A percentile compares a stretch with the other conserved stretches of the same genome.
phyloP scores from a whole-genome alignment of 1,140 invertebrate species.

The Sitobion miscanthi region DNA sequence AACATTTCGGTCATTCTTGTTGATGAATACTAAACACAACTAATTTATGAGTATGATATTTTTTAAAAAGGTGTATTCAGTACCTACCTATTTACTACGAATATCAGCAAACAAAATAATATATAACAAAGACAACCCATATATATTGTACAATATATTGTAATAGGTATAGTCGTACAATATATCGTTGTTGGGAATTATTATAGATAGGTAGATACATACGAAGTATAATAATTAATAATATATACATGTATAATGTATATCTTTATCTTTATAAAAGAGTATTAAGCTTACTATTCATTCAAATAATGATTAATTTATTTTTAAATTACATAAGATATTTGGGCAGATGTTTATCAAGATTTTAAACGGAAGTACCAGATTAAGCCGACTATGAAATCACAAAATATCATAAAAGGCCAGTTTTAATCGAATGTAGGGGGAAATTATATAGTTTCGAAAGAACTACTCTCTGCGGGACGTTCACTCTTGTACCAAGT shows the following conservation, averaged over 20 bases:
- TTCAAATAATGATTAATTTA: neutral
- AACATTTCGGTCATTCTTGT: too few relatives aligned
- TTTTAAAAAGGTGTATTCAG: too few relatives aligned
- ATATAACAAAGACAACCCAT: too few relatives aligned
- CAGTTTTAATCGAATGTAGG: constrained; percentile 54
- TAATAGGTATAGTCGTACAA: neutral
- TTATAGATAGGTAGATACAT: neutral
- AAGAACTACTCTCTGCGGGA: constrained; percentile 52
- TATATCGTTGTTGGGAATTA: neutral
- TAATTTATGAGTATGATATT: too few relatives aligned
- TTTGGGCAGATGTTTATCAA: constrained; percentile 53
- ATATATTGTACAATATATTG: neutral
- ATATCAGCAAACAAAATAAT: too few relatives aligned
- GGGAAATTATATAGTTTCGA: constrained; percentile 54
- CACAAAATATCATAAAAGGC: constrained; percentile 56
- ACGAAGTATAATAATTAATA: neutral
- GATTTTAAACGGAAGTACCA: constrained; percentile 51
- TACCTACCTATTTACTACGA: too few relatives aligned
- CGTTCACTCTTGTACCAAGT: constrained; percentile 50
- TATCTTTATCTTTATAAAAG: neutral
- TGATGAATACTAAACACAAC: too few relatives aligned
- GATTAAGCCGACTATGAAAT: constrained; percentile 56
- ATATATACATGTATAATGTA: neutral
- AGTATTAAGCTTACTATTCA: neutral
- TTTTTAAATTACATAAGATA: constrained; percentile 34